phyloP scores from a whole-genome alignment of 2,797 vertebrate genomes.

The Danionella dracula region DNA sequence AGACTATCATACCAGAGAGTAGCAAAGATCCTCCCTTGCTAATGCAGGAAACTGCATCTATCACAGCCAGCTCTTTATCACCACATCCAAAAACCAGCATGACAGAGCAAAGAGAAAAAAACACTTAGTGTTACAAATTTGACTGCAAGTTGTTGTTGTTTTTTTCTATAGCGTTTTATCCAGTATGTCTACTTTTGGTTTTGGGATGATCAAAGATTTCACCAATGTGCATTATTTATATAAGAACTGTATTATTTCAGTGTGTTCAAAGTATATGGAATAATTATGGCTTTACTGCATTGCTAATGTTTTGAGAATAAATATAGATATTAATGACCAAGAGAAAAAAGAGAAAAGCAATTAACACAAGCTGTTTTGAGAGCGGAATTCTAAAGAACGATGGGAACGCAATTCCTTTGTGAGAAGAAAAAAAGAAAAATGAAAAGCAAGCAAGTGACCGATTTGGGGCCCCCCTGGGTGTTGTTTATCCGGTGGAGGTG shows the following conservation, averaged over 20 bases:
- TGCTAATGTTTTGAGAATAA: not conserved
- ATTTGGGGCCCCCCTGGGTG: constrained; percentile 6
- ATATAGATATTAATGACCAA: not conserved
- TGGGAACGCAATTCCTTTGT: not conserved
- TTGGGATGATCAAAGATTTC: not conserved
- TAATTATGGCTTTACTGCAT: not conserved
- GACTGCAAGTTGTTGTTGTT: not conserved
- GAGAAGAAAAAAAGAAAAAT: not conserved
- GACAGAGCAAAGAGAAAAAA: constrained; percentile 1
- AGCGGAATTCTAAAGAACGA: not conserved
- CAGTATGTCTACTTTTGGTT: not conserved
- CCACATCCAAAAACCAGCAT: not conserved
- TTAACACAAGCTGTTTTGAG: not conserved
- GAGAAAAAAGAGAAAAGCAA: not conserved
- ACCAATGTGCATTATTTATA: constrained; percentile 12
- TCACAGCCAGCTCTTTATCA: not conserved
- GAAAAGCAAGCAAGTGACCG: not conserved
- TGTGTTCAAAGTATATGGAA: too few species aligned
- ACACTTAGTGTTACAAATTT: not conserved
- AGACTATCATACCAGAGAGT: not conserved
- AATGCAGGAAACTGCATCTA: not conserved
- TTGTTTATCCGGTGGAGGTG: constrained; percentile 30
- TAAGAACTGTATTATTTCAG: too few species aligned
- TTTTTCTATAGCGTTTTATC: not conserved
- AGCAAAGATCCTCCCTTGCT: not conserved